These are phyloP conservation scores for Drosophila willistoni DNA, from an alignment of 1,140 invertebrate genomes.

Conservation along the genomic window DNA sequence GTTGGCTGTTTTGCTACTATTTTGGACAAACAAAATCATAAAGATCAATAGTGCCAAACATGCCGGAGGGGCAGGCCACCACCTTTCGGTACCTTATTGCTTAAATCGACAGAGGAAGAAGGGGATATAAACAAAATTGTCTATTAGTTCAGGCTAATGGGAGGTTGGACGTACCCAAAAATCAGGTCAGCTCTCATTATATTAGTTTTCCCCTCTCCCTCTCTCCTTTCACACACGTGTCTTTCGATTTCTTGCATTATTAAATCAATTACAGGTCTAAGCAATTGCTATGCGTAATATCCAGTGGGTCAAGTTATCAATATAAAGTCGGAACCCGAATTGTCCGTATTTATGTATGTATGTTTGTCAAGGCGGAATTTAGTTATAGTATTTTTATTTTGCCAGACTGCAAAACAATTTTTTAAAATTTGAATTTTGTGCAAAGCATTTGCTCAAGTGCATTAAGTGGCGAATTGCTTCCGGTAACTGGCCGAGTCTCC, in stretches of 20 bases:
- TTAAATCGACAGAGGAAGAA: neutral
- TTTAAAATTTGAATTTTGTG: constrained; percentile 60
- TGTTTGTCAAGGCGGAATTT: constrained; percentile 46
- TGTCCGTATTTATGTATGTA: neutral
- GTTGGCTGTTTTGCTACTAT: constrained; percentile 37
- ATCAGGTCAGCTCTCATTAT: constrained; percentile 10
- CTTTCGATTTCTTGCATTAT: neutral
- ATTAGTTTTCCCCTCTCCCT: neutral
- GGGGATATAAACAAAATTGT: neutral
- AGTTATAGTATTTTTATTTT: constrained; percentile 7
- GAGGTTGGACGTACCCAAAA: neutral
- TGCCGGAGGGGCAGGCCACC: constrained; percentile 25
- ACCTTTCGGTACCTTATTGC: neutral
- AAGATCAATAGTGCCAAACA: constrained; percentile 60
- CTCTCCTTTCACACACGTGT: no score
- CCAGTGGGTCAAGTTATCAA: constrained; percentile 21
- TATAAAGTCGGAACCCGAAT: constrained; percentile 12
- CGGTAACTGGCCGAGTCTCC: constrained; percentile 40
- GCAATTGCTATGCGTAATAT: constrained; percentile 8
- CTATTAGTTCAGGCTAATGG: neutral
- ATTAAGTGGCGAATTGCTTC: constrained; percentile 62
- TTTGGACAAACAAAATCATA: constrained; percentile 54
- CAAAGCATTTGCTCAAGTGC: constrained; percentile 51
- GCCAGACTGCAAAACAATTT: constrained; percentile 29
- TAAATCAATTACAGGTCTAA: constrained; percentile 4